Conservation (phyloP, 2,797 vertebrate genomes). For the Toxotes lorentzi region DNA sequence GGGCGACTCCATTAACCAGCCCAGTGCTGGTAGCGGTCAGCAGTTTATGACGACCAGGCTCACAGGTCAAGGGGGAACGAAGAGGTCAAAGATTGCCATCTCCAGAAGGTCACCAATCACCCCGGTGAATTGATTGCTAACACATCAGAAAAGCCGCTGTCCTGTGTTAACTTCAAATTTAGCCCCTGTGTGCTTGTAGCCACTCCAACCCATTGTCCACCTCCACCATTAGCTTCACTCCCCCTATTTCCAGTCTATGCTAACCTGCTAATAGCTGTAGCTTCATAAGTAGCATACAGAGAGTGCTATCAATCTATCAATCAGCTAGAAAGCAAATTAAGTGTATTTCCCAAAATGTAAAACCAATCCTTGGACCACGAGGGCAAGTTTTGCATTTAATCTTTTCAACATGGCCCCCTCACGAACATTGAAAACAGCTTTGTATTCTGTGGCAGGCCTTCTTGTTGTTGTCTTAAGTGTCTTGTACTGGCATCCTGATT, state of each 20-base stretch:
- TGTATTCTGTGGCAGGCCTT: neutral
- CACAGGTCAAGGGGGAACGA: constrained; percentile 77
- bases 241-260: neutral
- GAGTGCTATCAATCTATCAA: neutral
- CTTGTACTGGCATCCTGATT: constrained; percentile 7
- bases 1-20: constrained; percentile 71
- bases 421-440: neutral
- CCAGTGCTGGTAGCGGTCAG: constrained; percentile 63
- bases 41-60: constrained; percentile 78
- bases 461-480: constrained; percentile 1
- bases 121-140: constrained; percentile 81
- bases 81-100: constrained; percentile 80
- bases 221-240: constrained; percentile 12
- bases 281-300: neutral
- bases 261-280: neutral
- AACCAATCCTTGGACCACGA: neutral
- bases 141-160: constrained; percentile 74
- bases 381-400: neutral
- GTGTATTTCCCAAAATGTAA: neutral
- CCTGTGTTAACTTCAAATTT: constrained; percentile 74
- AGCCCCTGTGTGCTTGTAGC: constrained; percentile 39
- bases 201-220: neutral
- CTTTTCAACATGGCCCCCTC: neutral
- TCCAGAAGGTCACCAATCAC: constrained; percentile 78
- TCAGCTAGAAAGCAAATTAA: neutral